These are phyloP conservation scores for Aspidapion aeneum DNA, from an alignment of 2,888 invertebrate genomes.

Conservation along the genomic window DNA sequence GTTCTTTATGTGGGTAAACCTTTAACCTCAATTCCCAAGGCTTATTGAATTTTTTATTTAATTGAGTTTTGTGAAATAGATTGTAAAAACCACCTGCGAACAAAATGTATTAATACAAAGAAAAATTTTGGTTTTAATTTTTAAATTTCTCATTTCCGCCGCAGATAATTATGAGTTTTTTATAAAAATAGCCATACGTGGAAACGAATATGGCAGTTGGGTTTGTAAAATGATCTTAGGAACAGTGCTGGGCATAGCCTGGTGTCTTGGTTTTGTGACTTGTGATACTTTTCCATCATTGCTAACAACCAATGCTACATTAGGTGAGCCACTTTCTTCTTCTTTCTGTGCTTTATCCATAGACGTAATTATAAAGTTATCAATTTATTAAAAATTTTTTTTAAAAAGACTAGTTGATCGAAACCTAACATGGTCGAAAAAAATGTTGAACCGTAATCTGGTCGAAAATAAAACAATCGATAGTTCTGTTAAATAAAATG, in stretches of 20 bases:
- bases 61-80: too few species aligned
- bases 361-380: too few species aligned
- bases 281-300: slow-evolving; percentile 67
- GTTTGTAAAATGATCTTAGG: slow-evolving; percentile 31
- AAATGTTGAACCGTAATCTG: too few species aligned
- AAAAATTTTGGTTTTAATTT: background rate
- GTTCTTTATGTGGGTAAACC: background rate
- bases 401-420: too few species aligned
- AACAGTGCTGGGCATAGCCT: slow-evolving; percentile 19
- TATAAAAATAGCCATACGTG: too few species aligned
- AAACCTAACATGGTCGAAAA: too few species aligned
- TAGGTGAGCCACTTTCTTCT: slow-evolving; percentile 59
- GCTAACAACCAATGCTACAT: slow-evolving; percentile 68
- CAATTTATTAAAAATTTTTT: too few species aligned
- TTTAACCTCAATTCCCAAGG: background rate
- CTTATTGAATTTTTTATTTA: background rate
- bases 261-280: slow-evolving; percentile 9
- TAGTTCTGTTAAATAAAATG: too few species aligned
- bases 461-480: too few species aligned
- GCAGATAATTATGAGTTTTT: too few species aligned
- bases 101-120: background rate
- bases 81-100: background rate
- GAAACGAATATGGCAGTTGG: slow-evolving; percentile 21
- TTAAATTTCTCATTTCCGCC: too few species aligned
- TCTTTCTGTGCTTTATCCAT: too few species aligned